These are phyloP conservation scores for Pangasius krempfi DNA, from an alignment of 2,797 vertebrate genomes.

Conservation along the genomic window DNA sequence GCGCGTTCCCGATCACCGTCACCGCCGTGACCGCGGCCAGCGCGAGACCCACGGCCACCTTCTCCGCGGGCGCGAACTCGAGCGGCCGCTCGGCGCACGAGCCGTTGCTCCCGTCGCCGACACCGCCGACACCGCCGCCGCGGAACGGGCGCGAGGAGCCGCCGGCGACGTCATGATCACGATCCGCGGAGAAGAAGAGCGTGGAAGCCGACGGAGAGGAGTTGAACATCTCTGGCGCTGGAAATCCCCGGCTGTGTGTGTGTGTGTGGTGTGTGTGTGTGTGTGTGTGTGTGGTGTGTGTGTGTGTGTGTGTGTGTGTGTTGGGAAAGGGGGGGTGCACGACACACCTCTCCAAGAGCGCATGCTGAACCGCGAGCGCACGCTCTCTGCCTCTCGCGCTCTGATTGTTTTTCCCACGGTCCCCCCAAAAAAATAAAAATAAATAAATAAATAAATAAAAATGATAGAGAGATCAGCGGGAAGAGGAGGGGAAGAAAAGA, in stretches of 20 bases:
- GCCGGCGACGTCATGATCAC: slow-evolving; percentile 56
- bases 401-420: no score
- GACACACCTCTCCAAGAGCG: slow-evolving; percentile 42
- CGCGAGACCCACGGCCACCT: slow-evolving; percentile 79
- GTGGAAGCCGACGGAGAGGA: slow-evolving; percentile 71
- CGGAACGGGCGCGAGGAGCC: slow-evolving; percentile 21
- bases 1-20: slow-evolving; percentile 82
- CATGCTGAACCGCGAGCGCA: slow-evolving; percentile 31
- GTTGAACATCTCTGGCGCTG: slow-evolving; percentile 78
- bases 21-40: slow-evolving; percentile 79
- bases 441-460: neutral
- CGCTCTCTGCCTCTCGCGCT: neutral
- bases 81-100: slow-evolving; percentile 76
- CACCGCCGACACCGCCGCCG: neutral
- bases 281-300: slow-evolving; percentile 23
- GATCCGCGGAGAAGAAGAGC: slow-evolving; percentile 66
- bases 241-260: slow-evolving; percentile 29
- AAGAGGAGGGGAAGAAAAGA: neutral
- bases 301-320: neutral
- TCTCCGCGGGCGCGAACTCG: slow-evolving; percentile 75
- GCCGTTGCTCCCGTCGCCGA: slow-evolving; percentile 63
- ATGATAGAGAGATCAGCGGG: neutral
- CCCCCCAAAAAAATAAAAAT: neutral
- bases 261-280: slow-evolving; percentile 26
- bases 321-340: neutral